phyloP scores from a whole-genome alignment of 2,113 vertebrate genomes.

The Istiophorus platypterus region DNA sequence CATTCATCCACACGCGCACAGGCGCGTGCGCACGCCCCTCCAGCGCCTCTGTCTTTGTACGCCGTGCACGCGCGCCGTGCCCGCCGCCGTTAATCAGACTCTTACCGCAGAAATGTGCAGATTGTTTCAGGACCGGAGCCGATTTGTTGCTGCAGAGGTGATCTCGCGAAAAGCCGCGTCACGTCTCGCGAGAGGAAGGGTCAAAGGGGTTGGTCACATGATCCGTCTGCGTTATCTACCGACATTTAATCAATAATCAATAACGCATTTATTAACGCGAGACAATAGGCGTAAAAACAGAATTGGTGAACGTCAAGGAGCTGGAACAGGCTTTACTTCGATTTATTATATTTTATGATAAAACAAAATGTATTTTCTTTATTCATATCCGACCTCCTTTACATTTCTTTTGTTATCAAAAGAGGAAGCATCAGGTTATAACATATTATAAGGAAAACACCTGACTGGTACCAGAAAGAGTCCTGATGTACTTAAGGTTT shows the following conservation, averaged over 20 bases:
- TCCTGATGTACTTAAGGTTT: too few relatives aligned
- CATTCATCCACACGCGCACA: conserved; percentile 18
- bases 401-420: too few relatives aligned
- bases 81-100: conserved; percentile 37
- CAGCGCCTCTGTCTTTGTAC: background rate
- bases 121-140: conserved; percentile 46
- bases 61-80: conserved; percentile 37
- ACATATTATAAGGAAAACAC: too few relatives aligned
- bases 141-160: conserved; percentile 76
- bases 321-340: background rate
- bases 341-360: too few relatives aligned
- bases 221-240: conserved; percentile 22
- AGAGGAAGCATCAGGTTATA: too few relatives aligned
- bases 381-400: too few relatives aligned
- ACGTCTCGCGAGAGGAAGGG: conserved; percentile 77
- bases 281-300: background rate
- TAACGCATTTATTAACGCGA: background rate
- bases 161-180: conserved; percentile 75
- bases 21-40: conserved; percentile 7
- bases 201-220: conserved; percentile 78
- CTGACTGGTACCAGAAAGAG: too few relatives aligned
- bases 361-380: too few relatives aligned
- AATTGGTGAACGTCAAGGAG: background rate
- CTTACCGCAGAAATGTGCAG: conserved; percentile 71
- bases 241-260: background rate